Evolutionary conservation across 2,113 vertebrate species (phyloP).

Genomic region (human (Homo sapiens)): GRCh38 chr2:238691001-238691500

Average conservation of each 20-base stretch:
- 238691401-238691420: neutral
- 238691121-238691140: neutral
- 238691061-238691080: accelerated
- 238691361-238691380: neutral
- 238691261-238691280: no score
- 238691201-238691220: accelerated
- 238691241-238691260: accelerated
- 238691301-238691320: neutral
- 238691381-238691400: neutral
- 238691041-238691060: neutral
- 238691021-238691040: accelerated
- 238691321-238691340: no score
- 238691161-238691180: neutral
- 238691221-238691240: accelerated
- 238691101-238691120: neutral
- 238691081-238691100: neutral
- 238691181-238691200: no score
- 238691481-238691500: accelerated
- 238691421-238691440: neutral
- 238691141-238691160: no score
- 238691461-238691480: neutral
- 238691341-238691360: no score
- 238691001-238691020: accelerated
- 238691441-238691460: neutral
- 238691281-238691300: accelerated